Evolutionary conservation across 2,797 vertebrate species (phyloP), one percentile per base, ranked within the genome.

Genomic region (Orientallactaga sibirica): DNA sequence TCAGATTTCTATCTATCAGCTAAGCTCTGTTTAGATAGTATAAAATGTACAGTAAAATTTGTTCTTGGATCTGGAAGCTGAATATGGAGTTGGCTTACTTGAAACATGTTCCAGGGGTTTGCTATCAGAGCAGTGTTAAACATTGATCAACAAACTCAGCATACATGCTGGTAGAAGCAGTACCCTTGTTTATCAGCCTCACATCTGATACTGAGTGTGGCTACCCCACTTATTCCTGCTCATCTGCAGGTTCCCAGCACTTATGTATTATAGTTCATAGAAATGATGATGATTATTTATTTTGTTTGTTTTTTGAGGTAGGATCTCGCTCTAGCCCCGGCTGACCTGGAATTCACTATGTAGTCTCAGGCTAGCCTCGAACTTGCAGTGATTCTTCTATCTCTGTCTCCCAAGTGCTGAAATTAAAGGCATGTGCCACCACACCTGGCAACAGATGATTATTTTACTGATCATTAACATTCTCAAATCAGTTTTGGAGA

Each of bases 401-500:
- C 48, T 48, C 48, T 48, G 48, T 8, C 5, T 48, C 48, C 48
- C 48, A 48, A 48, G 48, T 48, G 48, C 48, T 48, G 8, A 48
- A 48, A 48, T 48, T 48, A 48, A 48, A 48, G 48, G 48, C 48
- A 48, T 48, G 48, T 48, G 48, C 48, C 10, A 48, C 48, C 48
- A 48, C 7, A 48, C 48, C 48, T 48, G 48, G 48, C 48, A 48
- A 48, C 48, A 48, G 67, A 25, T 62, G 27, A 41, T 67, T 66
- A 84, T 52, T 79, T 79, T 75, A 20, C 3, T 79, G 10, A 73
- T 78, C n/a, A 25, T 55, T 86, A 58, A 71, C 24, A 86, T 66
- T 85, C 55, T 92, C 14, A 41, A 81, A 68, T 87, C n/a, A 18
- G 4, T 87, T 88, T 67, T 76, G 41, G 86, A 92, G 75, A n/a